These are phyloP conservation scores for Pseudocheirus occidentalis DNA, from an alignment of 2,797 vertebrate species.

Conservation along the genomic window DNA sequence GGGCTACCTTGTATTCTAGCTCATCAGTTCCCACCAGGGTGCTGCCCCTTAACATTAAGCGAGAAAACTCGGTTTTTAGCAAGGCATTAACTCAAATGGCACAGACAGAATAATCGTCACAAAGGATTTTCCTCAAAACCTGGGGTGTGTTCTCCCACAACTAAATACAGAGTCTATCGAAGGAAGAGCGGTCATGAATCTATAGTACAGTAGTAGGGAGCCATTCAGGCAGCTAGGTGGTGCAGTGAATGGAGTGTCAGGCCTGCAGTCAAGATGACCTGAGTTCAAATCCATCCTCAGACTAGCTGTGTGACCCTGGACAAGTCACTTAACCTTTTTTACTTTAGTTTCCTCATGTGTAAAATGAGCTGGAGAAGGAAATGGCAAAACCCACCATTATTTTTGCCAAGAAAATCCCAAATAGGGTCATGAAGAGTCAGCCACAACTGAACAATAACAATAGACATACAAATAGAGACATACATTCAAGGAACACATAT, in stretches of 20 bases:
- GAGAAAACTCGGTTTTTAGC: background rate
- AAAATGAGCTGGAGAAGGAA: background rate
- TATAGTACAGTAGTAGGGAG: background rate
- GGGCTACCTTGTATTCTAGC: background rate
- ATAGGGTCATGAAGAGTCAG: background rate
- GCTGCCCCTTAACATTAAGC: background rate
- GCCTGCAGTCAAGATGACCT: background rate
- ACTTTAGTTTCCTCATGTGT: background rate
- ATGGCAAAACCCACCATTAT: background rate
- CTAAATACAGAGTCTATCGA: background rate
- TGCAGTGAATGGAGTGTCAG: background rate
- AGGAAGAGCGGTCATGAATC: background rate
- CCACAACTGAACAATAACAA: background rate
- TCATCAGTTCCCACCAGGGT: background rate
- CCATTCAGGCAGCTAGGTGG: background rate
- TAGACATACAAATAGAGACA: background rate
- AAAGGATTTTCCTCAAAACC: background rate
- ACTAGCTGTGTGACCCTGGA: background rate
- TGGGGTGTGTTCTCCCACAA: background rate
- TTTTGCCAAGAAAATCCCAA: background rate
- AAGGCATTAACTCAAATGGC: background rate
- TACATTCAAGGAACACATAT: background rate
- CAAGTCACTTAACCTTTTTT: background rate
- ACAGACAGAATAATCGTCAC: background rate
- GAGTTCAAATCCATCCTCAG: background rate